phyloP scores from a whole-genome alignment of 1,140 invertebrate genomes.

The Mactra quadrangularis region DNA sequence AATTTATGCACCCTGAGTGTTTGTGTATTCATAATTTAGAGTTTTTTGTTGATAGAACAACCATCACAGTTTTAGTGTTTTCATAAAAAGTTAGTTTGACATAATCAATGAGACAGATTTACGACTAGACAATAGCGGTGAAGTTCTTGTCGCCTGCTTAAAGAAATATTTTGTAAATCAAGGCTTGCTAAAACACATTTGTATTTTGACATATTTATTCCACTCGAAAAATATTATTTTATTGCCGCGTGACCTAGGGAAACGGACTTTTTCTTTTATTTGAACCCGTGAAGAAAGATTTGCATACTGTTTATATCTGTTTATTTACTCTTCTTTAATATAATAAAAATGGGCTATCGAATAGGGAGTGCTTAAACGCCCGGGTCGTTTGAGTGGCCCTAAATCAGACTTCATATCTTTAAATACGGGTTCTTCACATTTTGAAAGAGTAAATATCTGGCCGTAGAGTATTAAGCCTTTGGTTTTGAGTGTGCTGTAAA shows the following conservation, averaged over 20 bases:
- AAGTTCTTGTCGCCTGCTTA: not conserved
- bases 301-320: constrained; percentile 51
- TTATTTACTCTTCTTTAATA: constrained; percentile 22
- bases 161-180: constrained; percentile 1
- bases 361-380: constrained; percentile 8
- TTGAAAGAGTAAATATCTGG: constrained; percentile 43
- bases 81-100: too few relatives aligned
- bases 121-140: not conserved
- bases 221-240: constrained; percentile 37
- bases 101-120: not conserved
- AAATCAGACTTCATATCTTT: constrained; percentile 26
- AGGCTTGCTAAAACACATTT: not conserved
- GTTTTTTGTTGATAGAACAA: too few relatives aligned
- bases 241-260: constrained; percentile 28
- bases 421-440: constrained; percentile 26
- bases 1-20: too few relatives aligned
- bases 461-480: constrained; percentile 25
- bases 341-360: constrained; percentile 38
- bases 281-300: constrained; percentile 31
- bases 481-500: constrained; percentile 40
- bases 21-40: too few relatives aligned
- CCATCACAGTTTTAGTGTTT: too few relatives aligned
- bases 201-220: constrained; percentile 45
- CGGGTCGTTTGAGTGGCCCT: constrained; percentile 24
- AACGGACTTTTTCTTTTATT: constrained; percentile 53